These are phyloP conservation scores for Helostoma temminkii DNA, from an alignment of 2,797 vertebrate genomes.

Conservation along the genomic window DNA sequence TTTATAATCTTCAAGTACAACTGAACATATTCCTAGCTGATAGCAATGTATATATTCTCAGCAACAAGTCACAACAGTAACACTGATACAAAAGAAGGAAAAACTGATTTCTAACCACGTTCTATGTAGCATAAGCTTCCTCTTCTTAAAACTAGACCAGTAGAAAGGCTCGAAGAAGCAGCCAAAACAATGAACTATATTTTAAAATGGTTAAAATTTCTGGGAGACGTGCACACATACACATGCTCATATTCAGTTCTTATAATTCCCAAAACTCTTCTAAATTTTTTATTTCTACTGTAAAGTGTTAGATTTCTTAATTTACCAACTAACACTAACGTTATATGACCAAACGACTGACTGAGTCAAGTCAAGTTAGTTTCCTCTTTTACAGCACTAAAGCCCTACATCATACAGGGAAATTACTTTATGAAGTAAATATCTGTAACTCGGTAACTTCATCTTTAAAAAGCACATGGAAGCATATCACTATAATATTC, in stretches of 20 bases:
- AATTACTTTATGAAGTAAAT: not conserved
- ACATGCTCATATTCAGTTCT: not conserved
- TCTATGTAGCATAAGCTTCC: not conserved
- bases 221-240: not conserved
- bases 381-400: conserved; percentile 14
- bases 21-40: not conserved
- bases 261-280: not conserved
- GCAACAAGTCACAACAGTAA: not conserved
- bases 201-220: conserved; percentile 9
- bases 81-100: not conserved
- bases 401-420: not conserved
- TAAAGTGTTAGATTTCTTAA: not conserved
- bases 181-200: not conserved
- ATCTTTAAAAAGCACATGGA: not conserved
- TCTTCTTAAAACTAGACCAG: conserved; percentile 21
- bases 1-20: not conserved
- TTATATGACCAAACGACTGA: not conserved
- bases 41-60: not conserved
- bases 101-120: not conserved
- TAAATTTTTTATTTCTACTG: not conserved
- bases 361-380: too few species aligned
- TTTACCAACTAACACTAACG: not conserved
- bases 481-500: not conserved
- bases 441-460: not conserved
- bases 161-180: not conserved